phyloP scores from a whole-genome alignment of 2,888 invertebrate species.

The Mongoloraphidia duomilia region DNA sequence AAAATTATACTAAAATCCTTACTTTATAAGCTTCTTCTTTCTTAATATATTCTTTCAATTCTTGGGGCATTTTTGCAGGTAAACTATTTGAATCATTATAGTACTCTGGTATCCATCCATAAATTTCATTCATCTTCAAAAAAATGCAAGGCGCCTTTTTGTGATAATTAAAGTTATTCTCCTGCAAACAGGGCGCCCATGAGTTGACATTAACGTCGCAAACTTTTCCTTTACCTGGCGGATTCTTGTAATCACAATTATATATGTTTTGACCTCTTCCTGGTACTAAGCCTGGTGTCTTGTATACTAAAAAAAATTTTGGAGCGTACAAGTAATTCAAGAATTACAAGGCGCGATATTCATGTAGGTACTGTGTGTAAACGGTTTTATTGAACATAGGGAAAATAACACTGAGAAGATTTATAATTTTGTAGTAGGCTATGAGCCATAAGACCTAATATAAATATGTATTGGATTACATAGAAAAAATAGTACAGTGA shows the following conservation, averaged over 20 bases:
- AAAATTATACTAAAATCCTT: slow-evolving; percentile 4
- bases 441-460: too few relatives aligned
- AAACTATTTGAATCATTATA: slow-evolving; percentile 57
- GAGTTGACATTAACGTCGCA: slow-evolving; percentile 76
- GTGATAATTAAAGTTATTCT: slow-evolving; percentile 79
- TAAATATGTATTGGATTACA: too few relatives aligned
- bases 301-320: slow-evolving; percentile 59
- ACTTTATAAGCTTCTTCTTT: slow-evolving; percentile 33
- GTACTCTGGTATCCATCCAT: slow-evolving; percentile 73
- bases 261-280: slow-evolving; percentile 62
- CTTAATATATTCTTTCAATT: slow-evolving; percentile 52
- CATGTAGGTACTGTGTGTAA: too few relatives aligned
- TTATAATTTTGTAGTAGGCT: too few relatives aligned
- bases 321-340: too few relatives aligned
- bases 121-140: slow-evolving; percentile 91
- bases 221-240: slow-evolving; percentile 58
- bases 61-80: slow-evolving; percentile 60
- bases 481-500: too few relatives aligned
- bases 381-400: too few relatives aligned
- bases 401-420: too few relatives aligned
- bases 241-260: slow-evolving; percentile 59
- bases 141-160: slow-evolving; percentile 88
- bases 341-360: neutral
- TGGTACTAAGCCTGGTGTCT: slow-evolving; percentile 53
- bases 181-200: slow-evolving; percentile 68